Conservation (phyloP, 2,888 invertebrate genomes). For the Drosophila anceps region DNA sequence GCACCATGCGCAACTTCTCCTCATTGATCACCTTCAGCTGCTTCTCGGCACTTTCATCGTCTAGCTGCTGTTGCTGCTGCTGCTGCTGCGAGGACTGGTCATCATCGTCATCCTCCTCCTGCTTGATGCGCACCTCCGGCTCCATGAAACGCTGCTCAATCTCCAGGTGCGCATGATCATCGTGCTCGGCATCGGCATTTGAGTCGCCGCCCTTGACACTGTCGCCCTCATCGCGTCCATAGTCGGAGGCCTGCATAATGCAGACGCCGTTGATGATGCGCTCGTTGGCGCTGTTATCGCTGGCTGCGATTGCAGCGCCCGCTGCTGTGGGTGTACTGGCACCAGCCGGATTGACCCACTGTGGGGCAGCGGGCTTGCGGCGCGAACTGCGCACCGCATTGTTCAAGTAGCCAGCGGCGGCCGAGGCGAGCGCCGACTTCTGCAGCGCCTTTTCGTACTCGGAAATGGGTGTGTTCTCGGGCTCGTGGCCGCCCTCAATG, state of each 20-base stretch:
- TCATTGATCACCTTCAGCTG: conserved; percentile 76
- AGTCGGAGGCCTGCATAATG: conserved; percentile 94
- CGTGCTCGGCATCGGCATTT: conserved; percentile 64
- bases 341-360: conserved; percentile 95
- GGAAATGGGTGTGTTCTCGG: conserved; percentile 46
- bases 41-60: conserved; percentile 34
- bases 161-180: conserved; percentile 70
- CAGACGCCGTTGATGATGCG: conserved; percentile 97
- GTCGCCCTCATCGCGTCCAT: conserved; percentile 87
- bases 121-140: conserved; percentile 84
- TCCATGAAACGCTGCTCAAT: conserved; percentile 84
- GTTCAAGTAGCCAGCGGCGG: conserved; percentile 68
- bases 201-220: conserved; percentile 85
- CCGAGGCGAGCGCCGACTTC: conserved; percentile 67
- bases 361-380: conserved; percentile 97
- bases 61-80: conserved; percentile 18
- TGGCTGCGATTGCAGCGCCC: conserved; percentile 58
- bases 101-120: conserved; percentile 83
- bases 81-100: conserved; percentile 39
- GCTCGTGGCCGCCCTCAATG: conserved; percentile 72
- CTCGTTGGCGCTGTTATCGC: conserved; percentile 87
- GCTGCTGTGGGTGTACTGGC: conserved; percentile 45
- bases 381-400: conserved; percentile 86
- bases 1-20: conserved; percentile 81
- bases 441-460: conserved; percentile 85